These are phyloP conservation scores for Lamellibrachia luymesi DNA, from an alignment of 1,140 invertebrate genomes.

Conservation along the genomic window DNA sequence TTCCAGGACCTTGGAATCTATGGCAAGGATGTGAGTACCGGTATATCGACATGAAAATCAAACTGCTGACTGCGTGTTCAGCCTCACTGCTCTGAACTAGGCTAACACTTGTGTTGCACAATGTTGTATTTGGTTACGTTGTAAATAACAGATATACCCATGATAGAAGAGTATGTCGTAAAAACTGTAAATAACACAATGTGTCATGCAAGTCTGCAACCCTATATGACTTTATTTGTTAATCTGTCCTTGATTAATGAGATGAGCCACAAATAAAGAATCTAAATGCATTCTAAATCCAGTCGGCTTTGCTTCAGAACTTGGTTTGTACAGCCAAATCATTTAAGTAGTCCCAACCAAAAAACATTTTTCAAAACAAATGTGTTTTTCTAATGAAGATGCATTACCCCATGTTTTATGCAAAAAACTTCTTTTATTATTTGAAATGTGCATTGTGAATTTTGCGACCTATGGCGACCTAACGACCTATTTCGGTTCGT, in stretches of 20 bases:
- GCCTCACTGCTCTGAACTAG: too few species aligned
- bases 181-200: neutral
- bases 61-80: too few species aligned
- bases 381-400: neutral
- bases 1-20: slow-evolving; percentile 76
- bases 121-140: neutral
- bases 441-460: too few species aligned
- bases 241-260: neutral
- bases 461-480: too few species aligned
- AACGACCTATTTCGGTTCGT: too few species aligned
- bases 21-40: slow-evolving; percentile 67
- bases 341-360: too few species aligned
- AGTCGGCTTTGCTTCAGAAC: neutral
- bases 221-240: too few species aligned
- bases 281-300: neutral
- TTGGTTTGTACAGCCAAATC: too few species aligned
- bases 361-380: too few species aligned
- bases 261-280: neutral
- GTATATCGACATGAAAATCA: neutral
- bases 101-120: neutral
- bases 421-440: neutral
- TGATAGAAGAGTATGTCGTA: neutral
- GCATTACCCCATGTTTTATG: neutral
- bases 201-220: too few species aligned
- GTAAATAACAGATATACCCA: neutral